phyloP scores from a whole-genome alignment of 2,113 vertebrate species.

The Calidris pygmaea region DNA sequence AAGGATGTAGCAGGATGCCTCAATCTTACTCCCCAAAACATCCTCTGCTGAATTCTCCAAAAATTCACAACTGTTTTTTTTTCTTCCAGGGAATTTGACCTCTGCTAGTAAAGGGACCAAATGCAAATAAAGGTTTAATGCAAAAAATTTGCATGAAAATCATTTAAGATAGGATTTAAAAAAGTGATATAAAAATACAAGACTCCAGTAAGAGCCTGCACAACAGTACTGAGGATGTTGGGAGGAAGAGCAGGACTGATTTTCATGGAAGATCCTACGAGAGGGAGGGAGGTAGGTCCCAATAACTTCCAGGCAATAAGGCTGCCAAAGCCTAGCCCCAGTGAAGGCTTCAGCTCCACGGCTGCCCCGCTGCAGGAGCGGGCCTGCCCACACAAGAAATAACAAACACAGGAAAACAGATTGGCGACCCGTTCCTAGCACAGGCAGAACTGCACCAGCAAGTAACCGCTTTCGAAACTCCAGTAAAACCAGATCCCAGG shows the following conservation, averaged over 20 bases:
- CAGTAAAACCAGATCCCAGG: neutral
- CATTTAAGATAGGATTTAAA: neutral
- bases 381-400: neutral
- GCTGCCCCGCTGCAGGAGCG: neutral
- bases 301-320: neutral
- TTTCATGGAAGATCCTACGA: accelerated
- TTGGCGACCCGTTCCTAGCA: neutral
- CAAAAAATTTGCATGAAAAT: neutral
- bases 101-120: neutral
- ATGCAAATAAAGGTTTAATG: neutral
- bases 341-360: neutral
- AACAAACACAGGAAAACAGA: neutral
- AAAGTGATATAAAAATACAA: neutral
- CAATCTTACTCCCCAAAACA: neutral
- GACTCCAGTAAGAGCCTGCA: neutral
- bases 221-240: neutral
- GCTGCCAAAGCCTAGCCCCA: neutral
- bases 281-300: neutral
- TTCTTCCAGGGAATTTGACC: neutral
- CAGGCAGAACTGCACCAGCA: neutral
- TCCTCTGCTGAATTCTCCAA: neutral
- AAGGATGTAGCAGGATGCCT: neutral
- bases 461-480: neutral
- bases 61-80: neutral
- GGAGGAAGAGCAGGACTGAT: neutral